Percentiles rank a stretch among this genome's conserved stretches.
Conservation (phyloP, 2,888 invertebrate genomes). For the Habrosyne pyritoides region DNA sequence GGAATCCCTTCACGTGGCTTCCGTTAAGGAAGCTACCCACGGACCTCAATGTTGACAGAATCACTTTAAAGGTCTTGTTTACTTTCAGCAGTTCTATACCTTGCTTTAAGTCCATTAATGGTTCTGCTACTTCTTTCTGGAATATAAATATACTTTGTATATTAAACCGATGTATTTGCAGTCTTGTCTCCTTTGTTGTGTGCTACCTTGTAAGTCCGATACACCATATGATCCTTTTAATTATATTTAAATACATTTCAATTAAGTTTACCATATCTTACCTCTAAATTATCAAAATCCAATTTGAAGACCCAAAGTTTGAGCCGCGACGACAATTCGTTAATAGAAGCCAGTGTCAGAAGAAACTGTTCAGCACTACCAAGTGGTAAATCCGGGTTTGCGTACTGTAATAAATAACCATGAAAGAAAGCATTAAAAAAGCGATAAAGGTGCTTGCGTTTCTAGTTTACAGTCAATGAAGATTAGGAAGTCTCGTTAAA, state of each 20-base stretch:
- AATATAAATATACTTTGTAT: slow-evolving; percentile 23
- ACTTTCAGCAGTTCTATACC: slow-evolving; percentile 95
- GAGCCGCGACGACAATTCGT: slow-evolving; percentile 95
- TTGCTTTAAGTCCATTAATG: slow-evolving; percentile 98
- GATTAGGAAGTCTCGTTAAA: no score
- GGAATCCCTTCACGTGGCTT: slow-evolving; percentile 96
- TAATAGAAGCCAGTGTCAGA: slow-evolving; percentile 97
- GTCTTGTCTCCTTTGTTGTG: no score
- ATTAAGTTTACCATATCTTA: slow-evolving; percentile 50
- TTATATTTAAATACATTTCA: not conserved
- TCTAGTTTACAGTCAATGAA: no score
- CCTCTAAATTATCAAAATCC: slow-evolving; percentile 98
- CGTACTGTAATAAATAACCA: slow-evolving; percentile 81
- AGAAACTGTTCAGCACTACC: slow-evolving; percentile 99
- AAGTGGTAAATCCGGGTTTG: slow-evolving; percentile 94
- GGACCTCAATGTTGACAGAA: slow-evolving; percentile 95
- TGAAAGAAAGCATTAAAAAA: no score
- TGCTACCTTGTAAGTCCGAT: no score
- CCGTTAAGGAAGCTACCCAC: slow-evolving; percentile 99
- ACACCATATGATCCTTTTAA: no score
- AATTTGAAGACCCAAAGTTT: slow-evolving; percentile 99
- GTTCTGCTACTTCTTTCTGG: slow-evolving; percentile 98
- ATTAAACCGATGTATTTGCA: not conserved
- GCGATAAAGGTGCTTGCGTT: no score
- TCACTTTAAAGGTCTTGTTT: slow-evolving; percentile 97